Conservation (phyloP, 2,888 invertebrate genomes). For the Eupithecia insigniata region DNA sequence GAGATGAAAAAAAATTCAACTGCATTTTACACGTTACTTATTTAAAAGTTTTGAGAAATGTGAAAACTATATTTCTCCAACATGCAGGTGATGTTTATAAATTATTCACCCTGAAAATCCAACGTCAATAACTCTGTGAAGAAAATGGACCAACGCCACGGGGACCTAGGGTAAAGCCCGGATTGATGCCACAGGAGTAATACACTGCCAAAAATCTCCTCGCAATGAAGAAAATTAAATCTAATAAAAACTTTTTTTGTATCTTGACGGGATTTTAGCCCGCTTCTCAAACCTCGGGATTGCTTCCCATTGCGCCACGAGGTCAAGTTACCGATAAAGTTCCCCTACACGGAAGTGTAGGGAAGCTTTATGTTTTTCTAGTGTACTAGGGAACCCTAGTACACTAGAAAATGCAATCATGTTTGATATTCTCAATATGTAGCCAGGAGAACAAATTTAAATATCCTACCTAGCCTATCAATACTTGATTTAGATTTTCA, state of each 20-base stretch:
- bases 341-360: not conserved
- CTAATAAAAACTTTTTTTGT: too few relatives aligned
- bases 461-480: not conserved
- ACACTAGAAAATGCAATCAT: too few relatives aligned
- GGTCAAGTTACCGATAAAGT: not conserved
- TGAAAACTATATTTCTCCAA: not conserved
- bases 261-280: too few relatives aligned
- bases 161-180: constrained; percentile 1
- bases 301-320: not conserved
- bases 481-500: not conserved
- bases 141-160: not conserved
- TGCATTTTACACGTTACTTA: not conserved
- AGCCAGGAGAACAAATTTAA: not conserved
- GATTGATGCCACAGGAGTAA: not conserved
- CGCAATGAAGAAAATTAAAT: not conserved
- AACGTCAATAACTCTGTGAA: not conserved
- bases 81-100: not conserved
- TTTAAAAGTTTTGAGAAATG: not conserved
- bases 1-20: not conserved
- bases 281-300: not conserved
- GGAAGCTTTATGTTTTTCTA: too few relatives aligned
- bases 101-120: not conserved
- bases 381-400: too few relatives aligned
- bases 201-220: not conserved
- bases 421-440: not conserved